Percentiles rank a stretch among this genome's conserved stretches.
These are phyloP conservation scores for Hydrolagus affinis DNA, from an alignment of 2,113 vertebrate genomes.

Conservation along the genomic window DNA sequence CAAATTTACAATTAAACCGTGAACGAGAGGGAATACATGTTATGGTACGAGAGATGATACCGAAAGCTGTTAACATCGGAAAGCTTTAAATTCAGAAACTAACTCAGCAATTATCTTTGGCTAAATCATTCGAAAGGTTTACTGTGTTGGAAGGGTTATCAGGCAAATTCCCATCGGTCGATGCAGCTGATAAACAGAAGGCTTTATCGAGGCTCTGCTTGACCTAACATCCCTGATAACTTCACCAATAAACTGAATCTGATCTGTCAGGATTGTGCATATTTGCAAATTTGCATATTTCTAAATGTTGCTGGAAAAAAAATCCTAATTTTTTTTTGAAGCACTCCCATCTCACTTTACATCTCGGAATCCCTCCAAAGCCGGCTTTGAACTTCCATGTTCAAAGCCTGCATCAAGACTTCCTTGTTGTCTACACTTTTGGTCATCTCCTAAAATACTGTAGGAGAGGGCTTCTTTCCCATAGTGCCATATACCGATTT, in stretches of 20 bases:
- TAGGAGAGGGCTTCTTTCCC: neutral
- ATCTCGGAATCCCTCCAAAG: too few species aligned
- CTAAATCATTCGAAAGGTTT: neutral
- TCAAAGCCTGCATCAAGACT: too few species aligned
- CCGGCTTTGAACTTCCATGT: too few species aligned
- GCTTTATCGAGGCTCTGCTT: neutral
- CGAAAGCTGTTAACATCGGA: neutral
- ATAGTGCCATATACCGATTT: neutral
- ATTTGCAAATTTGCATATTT: too few species aligned
- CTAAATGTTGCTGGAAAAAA: too few species aligned
- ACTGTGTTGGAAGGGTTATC: neutral
- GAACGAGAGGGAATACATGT: slow-evolving; percentile 3
- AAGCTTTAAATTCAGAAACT: neutral
- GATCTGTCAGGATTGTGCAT: neutral
- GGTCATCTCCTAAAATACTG: too few species aligned
- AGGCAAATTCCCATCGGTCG: neutral
- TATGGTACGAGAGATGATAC: neutral
- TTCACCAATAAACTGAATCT: neutral
- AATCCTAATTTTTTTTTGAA: too few species aligned
- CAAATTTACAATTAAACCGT: neutral
- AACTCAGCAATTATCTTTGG: neutral
- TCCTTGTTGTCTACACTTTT: too few species aligned
- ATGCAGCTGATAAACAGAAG: neutral
- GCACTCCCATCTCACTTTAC: too few species aligned
- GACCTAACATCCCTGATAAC: neutral